Evolutionary conservation across 2,113 vertebrate species (phyloP), one percentile per base, ranked within the genome.

Genomic region (Coryphaenoides rupestris): DNA sequence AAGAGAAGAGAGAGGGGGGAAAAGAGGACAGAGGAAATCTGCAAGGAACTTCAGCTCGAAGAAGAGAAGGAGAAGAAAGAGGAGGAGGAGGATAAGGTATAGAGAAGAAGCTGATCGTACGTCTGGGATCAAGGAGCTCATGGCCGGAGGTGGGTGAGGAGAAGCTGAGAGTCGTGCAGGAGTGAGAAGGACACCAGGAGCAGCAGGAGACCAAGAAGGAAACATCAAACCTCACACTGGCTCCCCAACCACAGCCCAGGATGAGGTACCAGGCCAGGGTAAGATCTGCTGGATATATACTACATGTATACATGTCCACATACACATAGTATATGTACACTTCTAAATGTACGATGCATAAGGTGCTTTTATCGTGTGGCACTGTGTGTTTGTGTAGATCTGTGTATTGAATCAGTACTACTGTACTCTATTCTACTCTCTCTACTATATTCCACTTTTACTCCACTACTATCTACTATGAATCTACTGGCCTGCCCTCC

Each of bases 211-310:
- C 23, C 53, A 64, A 24, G 54, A 22, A 69, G 74, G 69, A 53
- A 40, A 74, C 77, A 62, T 68, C 58, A 4, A 12, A 19, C 26
- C 65, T 66, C 47, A 16, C 47, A 4, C 47, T n/a, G 69, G 62
- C 69, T 70, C 33, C 33, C 58, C 65, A 64, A 72, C 60, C 76
- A 73, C 33, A 72, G 60, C 65, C 74, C 78, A 86, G 76, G 77
- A 89, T 89, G 87, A 89, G 86, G 74, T 88, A 89, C 74, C 86
- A 82, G 71, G 83, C 73, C 74, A 84, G 80, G 87, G 87, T 89
- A 89, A 88, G 87, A 63, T 65, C 68, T 12, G 2, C 33, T 40
- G 33, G 33, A 9, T 40, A 40, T 12, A 40, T 12, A 12, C 33
- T 40, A n/a, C n/a, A n/a, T n/a, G 5, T 40, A 40, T 33, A 33